Base-by-base conservation (phyloP, 2,888 invertebrate genomes). In the Apoda limacodes region DNA sequence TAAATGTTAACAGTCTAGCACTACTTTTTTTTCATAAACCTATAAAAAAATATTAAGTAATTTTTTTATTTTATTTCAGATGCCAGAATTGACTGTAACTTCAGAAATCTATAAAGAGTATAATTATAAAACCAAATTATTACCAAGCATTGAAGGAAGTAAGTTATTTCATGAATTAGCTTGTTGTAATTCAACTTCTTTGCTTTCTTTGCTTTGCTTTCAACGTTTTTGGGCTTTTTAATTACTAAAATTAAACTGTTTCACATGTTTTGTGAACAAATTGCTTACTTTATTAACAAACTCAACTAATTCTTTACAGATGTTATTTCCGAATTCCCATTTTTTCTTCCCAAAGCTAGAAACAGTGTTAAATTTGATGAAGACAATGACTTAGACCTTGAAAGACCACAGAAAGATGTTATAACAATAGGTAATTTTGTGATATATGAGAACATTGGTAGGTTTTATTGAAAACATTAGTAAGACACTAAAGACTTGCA, bases 101-200 rank as follows among this genome's bases (percentile, higher is more conserved):
- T 90, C 90, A 13, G 90, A 91, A 75, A 85, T 91, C 55, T 89
- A 89, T 60, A 74, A 81, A 19, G 90, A 90, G 68, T 85, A 83
- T 53, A 81, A 87, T 54, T 88, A 86, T 50, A 75, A 65, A 41
- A 83, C 84, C 9, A 70, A 69, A 40, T 61, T 54, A 38, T 57
- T 60, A 33, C 70, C 81, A 20, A 81, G 68, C 37, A 64, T 41
- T 35, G 58, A 63, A 50, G 83, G 82, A 50, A 82, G 83, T 83
- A 55, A 68, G 82, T 49, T 22, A 28, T 25, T 25, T 15, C n/a
- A n/a, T n/a, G n/a, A n/a, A n/a, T n/a, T n/a, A n/a, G n/a, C n/a
- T n/a, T n/a, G n/a, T n/a, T n/a, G n/a, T n/a, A n/a, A n/a, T n/a
- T n/a, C n/a, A n/a, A n/a, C n/a, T n/a, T n/a, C n/a, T n/a, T n/a